Conservation (phyloP, 1,140 invertebrate genomes). For the Drosophila azteca region DNA sequence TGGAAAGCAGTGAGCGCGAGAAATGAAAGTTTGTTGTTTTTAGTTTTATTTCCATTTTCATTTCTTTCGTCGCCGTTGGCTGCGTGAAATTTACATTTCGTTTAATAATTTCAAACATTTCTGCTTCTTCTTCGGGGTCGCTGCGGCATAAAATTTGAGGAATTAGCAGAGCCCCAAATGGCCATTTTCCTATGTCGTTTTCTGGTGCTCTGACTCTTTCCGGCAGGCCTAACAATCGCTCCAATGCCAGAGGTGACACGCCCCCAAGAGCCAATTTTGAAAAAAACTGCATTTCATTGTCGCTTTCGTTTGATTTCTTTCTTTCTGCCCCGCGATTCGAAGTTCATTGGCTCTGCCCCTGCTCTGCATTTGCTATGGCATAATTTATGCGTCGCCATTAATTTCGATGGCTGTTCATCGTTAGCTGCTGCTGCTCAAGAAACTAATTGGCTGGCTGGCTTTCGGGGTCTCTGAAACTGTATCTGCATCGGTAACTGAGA, state of each 20-base stretch:
- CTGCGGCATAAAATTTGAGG: slow-evolving; percentile 71
- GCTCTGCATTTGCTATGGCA: slow-evolving; percentile 26
- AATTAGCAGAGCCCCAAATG: slow-evolving; percentile 58
- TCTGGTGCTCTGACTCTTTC: slow-evolving; percentile 44
- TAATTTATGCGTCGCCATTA: slow-evolving; percentile 51
- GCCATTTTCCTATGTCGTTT: slow-evolving; percentile 28
- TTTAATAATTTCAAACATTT: slow-evolving; percentile 78
- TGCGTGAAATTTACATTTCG: slow-evolving; percentile 78
- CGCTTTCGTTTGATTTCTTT: slow-evolving; percentile 62
- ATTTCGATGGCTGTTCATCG: background rate
- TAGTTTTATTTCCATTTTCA: no score
- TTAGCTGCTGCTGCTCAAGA: no score
- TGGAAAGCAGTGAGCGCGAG: slow-evolving; percentile 64
- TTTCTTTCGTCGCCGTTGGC: slow-evolving; percentile 11
- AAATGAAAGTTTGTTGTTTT: slow-evolving; percentile 65
- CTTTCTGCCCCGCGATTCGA: slow-evolving; percentile 18
- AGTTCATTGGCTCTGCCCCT: slow-evolving; percentile 61
- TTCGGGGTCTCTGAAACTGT: background rate
- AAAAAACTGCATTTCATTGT: slow-evolving; percentile 73
- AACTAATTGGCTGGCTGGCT: no score
- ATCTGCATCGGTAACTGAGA: slow-evolving; percentile 19
- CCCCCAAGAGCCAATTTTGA: slow-evolving; percentile 27
- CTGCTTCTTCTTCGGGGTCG: slow-evolving; percentile 61
- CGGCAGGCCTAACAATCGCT: slow-evolving; percentile 47
- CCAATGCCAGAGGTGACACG: slow-evolving; percentile 14